phyloP scores from a whole-genome alignment of 2,113 vertebrate species.

The Mesembrinibis cayennensis region DNA sequence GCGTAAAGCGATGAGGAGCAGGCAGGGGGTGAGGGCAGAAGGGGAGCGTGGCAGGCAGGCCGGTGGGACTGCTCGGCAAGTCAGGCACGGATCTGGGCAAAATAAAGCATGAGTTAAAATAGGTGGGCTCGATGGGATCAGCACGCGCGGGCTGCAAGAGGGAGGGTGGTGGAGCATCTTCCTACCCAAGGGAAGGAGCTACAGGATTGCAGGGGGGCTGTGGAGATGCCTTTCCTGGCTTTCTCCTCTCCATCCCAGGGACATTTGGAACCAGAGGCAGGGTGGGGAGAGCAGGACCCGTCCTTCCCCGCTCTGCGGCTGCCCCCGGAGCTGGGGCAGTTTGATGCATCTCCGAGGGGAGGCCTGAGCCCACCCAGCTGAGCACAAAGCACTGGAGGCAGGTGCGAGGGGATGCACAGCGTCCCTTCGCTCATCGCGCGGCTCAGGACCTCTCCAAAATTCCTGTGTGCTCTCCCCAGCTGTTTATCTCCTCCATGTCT shows the following conservation, averaged over 20 bases:
- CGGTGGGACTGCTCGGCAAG: neutral
- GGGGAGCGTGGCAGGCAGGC: neutral
- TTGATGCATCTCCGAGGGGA: neutral
- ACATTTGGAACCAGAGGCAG: neutral
- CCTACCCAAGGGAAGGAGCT: neutral
- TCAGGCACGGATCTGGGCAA: neutral
- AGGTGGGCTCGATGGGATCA: fast-evolving
- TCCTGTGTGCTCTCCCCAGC: constrained; percentile 4
- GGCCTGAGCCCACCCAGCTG: neutral
- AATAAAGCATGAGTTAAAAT: neutral
- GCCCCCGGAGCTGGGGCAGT: neutral
- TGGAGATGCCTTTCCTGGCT: neutral
- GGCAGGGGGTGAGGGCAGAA: neutral
- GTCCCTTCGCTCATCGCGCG: neutral
- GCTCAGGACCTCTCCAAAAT: neutral
- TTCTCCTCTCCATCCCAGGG: neutral
- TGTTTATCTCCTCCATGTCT: neutral
- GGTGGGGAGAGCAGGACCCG: neutral
- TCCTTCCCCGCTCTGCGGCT: neutral
- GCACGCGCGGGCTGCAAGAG: neutral
- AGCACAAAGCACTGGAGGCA: constrained; percentile 3
- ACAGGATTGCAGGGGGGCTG: neutral
- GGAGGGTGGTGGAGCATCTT: neutral
- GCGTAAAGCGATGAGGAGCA: neutral
- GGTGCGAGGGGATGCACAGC: neutral